Evolutionary conservation across 2,113 vertebrate genomes (phyloP), one percentile per base, ranked within the genome.

Genomic region (Bujurquina vittata): DNA sequence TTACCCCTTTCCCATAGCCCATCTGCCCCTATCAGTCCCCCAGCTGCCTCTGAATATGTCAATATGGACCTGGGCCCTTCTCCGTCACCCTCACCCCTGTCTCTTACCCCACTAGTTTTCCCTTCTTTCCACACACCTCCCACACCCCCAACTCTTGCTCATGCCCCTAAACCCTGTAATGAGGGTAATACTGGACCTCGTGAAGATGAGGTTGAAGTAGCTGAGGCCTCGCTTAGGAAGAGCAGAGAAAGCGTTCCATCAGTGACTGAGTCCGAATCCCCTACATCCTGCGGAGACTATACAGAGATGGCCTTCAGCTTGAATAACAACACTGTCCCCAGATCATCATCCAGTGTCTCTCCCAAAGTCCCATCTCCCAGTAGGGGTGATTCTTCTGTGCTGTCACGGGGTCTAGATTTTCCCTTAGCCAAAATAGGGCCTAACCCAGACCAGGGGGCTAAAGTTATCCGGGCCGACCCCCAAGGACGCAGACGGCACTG

Each of bases 241-340:
- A 87, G 20, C 86, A 83, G 85, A 52, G 92, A 93, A 77, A 93
- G 33, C 0, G 75, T 84, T 58, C 91, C 79, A 3, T 90, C 89
- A 8, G 87, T 78, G 73, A 67, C 67, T 4, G 91, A 91, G 52
- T 89, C 91, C 0, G 91, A 94, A 56, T 94, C 93, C 9, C 94
- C 94, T 7, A 87, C 87, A n/a, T 85, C 94, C 12, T 95, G 93
- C 77, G 93, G 93, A 6, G 96, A 96, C 84, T 96, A 96, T 92
- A 96, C 96, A 33, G 95, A 95, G 86, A 96, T 96, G 95, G 95
- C 92, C 77, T 96, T 96, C 81, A 93, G 93, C 80, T 69, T 94
- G 78, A 95, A 84, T n/a, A 90, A 77, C 76, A 90, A 86, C 80
- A 55, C 76, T 7, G 67, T 74, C 31, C 77, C 90, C 2, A 91